Percentiles rank a stretch among this genome's conserved stretches.
Evolutionary conservation across 2,113 vertebrate genomes (phyloP).

Genomic region (Aviceda subcristata): DNA sequence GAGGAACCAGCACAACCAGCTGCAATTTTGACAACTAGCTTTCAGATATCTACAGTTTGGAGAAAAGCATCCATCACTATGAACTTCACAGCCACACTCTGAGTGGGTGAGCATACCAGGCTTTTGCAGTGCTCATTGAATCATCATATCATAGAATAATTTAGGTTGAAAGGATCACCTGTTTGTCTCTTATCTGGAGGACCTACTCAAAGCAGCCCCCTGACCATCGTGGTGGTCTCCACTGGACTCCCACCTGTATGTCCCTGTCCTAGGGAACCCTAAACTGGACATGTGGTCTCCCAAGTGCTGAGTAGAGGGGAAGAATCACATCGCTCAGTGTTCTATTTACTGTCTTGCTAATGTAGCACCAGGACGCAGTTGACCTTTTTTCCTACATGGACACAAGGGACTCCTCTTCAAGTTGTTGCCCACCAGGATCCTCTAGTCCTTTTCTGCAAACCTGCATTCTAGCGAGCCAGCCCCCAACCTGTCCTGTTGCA

Average conservation of each 20-base stretch:
- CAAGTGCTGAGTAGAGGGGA: background rate
- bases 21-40: background rate
- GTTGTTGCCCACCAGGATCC: background rate
- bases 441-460: background rate
- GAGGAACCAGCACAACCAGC: background rate
- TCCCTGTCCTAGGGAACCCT: background rate
- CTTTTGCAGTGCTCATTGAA: background rate
- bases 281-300: background rate
- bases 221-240: fast-evolving
- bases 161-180: background rate
- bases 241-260: background rate
- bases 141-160: background rate
- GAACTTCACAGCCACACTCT: background rate
- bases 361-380: background rate
- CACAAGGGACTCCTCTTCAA: background rate
- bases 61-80: background rate
- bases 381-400: background rate
- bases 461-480: background rate
- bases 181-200: fast-evolving
- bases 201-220: background rate
- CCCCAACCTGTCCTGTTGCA: background rate
- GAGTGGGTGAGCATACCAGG: background rate
- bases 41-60: background rate
- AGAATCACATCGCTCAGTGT: background rate
- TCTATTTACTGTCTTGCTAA: background rate